Evolutionary conservation across 92 coral and sea anemone genomes (phyloP).

Genomic region (Heteractis magnifica): DNA sequence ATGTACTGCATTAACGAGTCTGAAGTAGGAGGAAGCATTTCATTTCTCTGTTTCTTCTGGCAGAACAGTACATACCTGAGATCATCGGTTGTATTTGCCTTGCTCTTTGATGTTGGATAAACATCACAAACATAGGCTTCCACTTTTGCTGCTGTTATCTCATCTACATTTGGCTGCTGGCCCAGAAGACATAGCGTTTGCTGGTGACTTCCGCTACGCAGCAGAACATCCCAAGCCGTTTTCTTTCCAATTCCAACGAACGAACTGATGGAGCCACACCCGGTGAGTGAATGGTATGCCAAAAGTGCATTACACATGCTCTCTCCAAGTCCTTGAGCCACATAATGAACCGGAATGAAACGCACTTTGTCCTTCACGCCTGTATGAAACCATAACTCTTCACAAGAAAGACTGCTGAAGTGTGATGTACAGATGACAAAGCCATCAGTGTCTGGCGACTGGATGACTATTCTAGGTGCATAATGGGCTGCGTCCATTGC

Average conservation of each 20-base stretch:
- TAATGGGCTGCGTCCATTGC: conserved; percentile 15
- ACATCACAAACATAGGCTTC: background rate
- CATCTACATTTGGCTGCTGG: background rate
- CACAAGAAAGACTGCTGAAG: conserved; percentile 3
- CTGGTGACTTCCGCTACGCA: background rate
- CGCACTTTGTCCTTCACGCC: conserved; percentile 4
- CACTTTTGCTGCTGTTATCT: background rate
- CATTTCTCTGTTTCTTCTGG: background rate
- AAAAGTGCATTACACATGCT: background rate
- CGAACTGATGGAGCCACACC: background rate
- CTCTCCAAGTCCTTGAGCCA: too few relatives aligned
- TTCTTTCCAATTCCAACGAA: background rate
- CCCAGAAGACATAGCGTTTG: background rate
- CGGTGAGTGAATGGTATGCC: background rate
- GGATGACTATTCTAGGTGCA: background rate
- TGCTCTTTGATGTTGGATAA: background rate
- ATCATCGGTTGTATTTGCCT: background rate
- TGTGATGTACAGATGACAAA: background rate
- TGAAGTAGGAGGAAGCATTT: background rate
- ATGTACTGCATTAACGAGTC: background rate
- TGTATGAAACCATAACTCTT: conserved; percentile 12
- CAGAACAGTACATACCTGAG: background rate
- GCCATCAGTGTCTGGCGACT: conserved; percentile 30
- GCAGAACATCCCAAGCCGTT: background rate
- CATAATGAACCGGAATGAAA: background rate